A percentile compares a stretch with the other conserved stretches of the same genome.
Evolutionary conservation across 1,140 invertebrate species (phyloP).

Genomic region (Drosophila albomicans): DNA sequence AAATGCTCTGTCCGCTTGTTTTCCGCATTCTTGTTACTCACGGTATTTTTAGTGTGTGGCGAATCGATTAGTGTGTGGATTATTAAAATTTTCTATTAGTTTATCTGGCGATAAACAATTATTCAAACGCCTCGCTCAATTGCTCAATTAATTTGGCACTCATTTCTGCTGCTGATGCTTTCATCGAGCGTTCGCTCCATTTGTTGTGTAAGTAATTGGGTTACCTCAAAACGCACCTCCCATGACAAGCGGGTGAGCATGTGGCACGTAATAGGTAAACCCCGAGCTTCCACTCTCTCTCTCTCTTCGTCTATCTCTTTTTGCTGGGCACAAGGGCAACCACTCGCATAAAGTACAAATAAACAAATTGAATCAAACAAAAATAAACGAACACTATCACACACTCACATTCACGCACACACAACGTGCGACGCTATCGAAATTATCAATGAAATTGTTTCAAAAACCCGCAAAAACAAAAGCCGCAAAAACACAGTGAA

Average conservation of each 20-base stretch:
- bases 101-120: constrained; percentile 20
- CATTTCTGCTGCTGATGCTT: background rate
- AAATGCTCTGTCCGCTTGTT: constrained; percentile 6
- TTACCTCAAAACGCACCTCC: constrained; percentile 28
- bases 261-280: constrained; percentile 14
- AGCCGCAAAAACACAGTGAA: constrained; percentile 53
- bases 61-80: constrained; percentile 11
- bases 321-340: constrained; percentile 43
- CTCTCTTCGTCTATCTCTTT: no score
- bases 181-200: background rate
- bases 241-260: constrained; percentile 12
- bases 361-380: constrained; percentile 65
- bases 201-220: constrained; percentile 22
- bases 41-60: constrained; percentile 8
- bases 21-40: background rate
- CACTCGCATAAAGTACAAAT: constrained; percentile 50
- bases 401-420: constrained; percentile 8
- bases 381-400: constrained; percentile 20
- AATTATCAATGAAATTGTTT: constrained; percentile 80
- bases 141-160: constrained; percentile 33
- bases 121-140: constrained; percentile 29
- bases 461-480: constrained; percentile 58
- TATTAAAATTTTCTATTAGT: constrained; percentile 23
- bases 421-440: constrained; percentile 49
- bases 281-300: background rate